A percentile compares a stretch with the other conserved stretches of the same genome.
Evolutionary conservation across 1,140 invertebrate species (phyloP).

Genomic region (Hycleus phaleratus): DNA sequence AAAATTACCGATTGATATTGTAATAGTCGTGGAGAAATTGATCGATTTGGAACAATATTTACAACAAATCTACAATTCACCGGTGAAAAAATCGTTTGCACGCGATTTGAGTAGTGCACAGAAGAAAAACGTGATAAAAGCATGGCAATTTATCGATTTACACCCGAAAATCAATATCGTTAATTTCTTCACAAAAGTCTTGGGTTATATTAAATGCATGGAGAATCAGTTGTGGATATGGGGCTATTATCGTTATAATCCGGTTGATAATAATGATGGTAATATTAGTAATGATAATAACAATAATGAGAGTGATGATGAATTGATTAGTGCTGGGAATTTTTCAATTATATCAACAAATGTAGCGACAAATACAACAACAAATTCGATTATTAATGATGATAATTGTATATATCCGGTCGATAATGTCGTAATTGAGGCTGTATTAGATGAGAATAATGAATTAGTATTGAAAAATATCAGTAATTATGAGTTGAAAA

Average conservation of each 20-base stretch:
- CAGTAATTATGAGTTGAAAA: neutral
- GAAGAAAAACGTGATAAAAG: slow-evolving; percentile 33
- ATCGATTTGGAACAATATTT: slow-evolving; percentile 32
- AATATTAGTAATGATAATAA: neutral
- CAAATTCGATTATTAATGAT: slow-evolving; percentile 1
- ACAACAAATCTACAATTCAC: slow-evolving; percentile 17
- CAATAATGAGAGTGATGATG: slow-evolving; percentile 19
- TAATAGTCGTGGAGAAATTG: slow-evolving; percentile 29
- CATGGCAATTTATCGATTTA: slow-evolving; percentile 33
- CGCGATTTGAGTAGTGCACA: slow-evolving; percentile 31
- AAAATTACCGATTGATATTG: slow-evolving; percentile 18
- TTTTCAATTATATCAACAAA: slow-evolving; percentile 21
- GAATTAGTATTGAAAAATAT: slow-evolving; percentile 22
- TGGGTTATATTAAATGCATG: slow-evolving; percentile 36
- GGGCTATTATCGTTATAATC: slow-evolving; percentile 30
- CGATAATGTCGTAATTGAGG: slow-evolving; percentile 1
- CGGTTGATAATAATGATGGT: neutral
- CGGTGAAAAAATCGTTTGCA: slow-evolving; percentile 28
- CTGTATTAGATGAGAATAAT: slow-evolving; percentile 16
- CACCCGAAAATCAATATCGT: slow-evolving; percentile 36
- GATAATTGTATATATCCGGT: slow-evolving; percentile 2
- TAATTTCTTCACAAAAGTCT: slow-evolving; percentile 31
- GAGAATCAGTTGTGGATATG: slow-evolving; percentile 38
- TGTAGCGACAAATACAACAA: neutral
- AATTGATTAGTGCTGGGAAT: slow-evolving; percentile 28